Base-by-base conservation (phyloP, 2,888 invertebrate genomes). In the Himalopsyche kuldschensis region DNA sequence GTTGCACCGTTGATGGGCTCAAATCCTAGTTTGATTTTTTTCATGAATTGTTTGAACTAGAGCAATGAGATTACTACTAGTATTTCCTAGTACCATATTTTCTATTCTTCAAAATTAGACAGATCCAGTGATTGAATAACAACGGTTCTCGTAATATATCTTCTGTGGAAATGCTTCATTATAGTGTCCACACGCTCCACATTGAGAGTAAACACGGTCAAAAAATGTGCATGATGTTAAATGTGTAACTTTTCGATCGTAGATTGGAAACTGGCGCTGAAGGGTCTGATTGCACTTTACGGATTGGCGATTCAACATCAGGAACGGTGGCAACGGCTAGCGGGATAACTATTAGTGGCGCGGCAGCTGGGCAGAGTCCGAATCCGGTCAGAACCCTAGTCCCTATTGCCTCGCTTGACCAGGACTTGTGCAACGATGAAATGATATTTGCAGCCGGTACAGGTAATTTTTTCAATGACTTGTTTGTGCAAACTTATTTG, bases 371-470 rank as follows among this genome's bases (percentile, higher is more conserved):
- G n/a, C 78, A 78, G 35, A 30, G 32, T 24, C 55, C 55, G 20
- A 20, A 55, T 11, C 15, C 88, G 89, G 0, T 48, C 78, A 88
- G 47, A 89, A 87, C 80, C 87, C 88, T 81, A 87, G 94, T 94
- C 83, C 94, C 94, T 11, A 94, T 94, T 82, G 94, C 94, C 0
- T 94, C 94, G 0, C 89, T 94, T 84, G 94, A 95, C 88, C 94
- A 94, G 88, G 94, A 94, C 84, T 88, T 95, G 82, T 95, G 95
- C 83, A 91, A 91, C 79, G 95, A 95, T 87, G 95, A 95, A 87
- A 91, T 94, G 86, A 90, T 94, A 86, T 93, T 93, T 87, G 91
- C 94, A 86, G 92, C 93, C 87, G 93, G 94, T 93, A 88, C 79
- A 20, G 55, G 32, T 80, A 8, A 81, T 88, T 91, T 88, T 1